Evolutionary conservation across 2,797 vertebrate species (phyloP).

Genomic region (Salmo trutta): DNA sequence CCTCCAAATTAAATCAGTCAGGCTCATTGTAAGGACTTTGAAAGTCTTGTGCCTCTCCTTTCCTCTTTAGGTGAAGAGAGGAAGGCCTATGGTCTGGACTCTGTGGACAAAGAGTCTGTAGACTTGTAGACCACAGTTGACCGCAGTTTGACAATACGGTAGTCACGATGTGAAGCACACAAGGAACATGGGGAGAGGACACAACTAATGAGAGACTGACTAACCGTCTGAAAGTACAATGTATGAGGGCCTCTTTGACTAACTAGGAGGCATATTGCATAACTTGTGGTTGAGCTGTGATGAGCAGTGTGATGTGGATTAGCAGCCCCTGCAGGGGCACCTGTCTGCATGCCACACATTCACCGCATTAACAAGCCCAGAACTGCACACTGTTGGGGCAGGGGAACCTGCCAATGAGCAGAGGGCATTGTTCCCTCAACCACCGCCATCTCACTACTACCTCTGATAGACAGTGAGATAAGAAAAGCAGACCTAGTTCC

Average conservation of each 20-base stretch:
- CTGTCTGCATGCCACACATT: neutral
- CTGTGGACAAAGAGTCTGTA: neutral
- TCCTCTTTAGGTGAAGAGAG: too few species aligned
- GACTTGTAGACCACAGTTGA: too few species aligned
- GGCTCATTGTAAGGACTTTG: too few species aligned
- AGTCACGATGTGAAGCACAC: neutral
- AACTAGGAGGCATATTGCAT: neutral
- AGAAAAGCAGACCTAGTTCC: neutral
- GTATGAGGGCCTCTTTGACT: neutral
- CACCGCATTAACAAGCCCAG: neutral
- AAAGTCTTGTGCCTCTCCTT: too few species aligned
- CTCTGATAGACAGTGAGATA: neutral
- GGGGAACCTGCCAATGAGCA: neutral
- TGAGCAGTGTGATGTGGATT: slow-evolving; percentile 1
- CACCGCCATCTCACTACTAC: neutral
- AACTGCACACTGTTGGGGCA: neutral
- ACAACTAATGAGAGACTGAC: too few species aligned
- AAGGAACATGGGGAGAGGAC: neutral
- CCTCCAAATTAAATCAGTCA: too few species aligned
- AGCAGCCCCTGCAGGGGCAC: neutral
- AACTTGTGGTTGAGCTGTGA: neutral
- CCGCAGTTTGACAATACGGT: neutral
- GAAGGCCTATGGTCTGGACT: too few species aligned
- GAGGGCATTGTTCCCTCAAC: neutral
- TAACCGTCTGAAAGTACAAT: too few species aligned